A percentile compares a stretch with the other conserved stretches of the same genome.
Conservation (phyloP, 2,888 invertebrate species). For the Stramonita haemastoma region DNA sequence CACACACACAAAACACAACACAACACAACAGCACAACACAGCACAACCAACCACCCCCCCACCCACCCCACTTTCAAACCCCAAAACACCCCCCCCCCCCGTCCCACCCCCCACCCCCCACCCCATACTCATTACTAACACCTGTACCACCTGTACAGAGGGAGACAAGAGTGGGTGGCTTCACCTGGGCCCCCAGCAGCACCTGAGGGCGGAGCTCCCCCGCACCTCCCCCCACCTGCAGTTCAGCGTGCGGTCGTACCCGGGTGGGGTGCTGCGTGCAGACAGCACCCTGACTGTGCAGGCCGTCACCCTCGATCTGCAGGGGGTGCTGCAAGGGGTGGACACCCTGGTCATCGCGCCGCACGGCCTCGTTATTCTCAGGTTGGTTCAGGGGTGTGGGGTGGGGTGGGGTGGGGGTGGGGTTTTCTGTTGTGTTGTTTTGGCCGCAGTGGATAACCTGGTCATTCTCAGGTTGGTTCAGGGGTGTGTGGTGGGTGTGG, state of each 20-base stretch:
- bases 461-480: background rate
- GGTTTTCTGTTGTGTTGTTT: background rate
- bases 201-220: constrained; percentile 57
- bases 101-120: no score
- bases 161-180: constrained; percentile 41
- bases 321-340: constrained; percentile 58
- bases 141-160: background rate
- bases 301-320: constrained; percentile 61
- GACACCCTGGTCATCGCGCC: constrained; percentile 62
- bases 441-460: no score
- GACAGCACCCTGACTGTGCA: constrained; percentile 56
- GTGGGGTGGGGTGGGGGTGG: background rate
- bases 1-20: no score
- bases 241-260: constrained; percentile 61
- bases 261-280: constrained; percentile 56
- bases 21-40: no score
- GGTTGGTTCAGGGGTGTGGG: constrained; percentile 46
- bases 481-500: no score
- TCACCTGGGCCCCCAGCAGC: constrained; percentile 57
- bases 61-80: no score
- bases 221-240: constrained; percentile 60
- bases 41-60: no score
- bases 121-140: background rate
- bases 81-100: no score
- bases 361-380: constrained; percentile 58